Percentiles rank a stretch among this genome's conserved stretches.
Conservation (phyloP, 2,113 vertebrate genomes). For the Isichthys henryi region DNA sequence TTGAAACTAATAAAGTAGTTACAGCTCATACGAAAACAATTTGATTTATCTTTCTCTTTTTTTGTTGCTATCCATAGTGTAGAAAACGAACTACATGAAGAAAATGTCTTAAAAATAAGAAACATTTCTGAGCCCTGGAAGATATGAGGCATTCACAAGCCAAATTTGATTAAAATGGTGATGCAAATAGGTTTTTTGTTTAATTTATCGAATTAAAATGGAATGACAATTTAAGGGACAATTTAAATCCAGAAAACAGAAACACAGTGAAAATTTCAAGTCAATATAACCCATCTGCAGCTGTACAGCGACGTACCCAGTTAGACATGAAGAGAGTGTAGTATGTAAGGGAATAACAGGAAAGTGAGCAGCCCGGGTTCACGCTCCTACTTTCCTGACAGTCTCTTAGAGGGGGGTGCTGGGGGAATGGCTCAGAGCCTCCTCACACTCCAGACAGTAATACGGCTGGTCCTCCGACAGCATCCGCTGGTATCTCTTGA, state of each 20-base stretch:
- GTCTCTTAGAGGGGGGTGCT: not conserved
- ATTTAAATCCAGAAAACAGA: not conserved
- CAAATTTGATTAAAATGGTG: not conserved
- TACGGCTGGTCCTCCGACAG: conserved; percentile 14
- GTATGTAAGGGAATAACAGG: not conserved
- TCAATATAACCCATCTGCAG: not conserved
- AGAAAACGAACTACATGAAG: not conserved
- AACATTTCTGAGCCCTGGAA: not conserved
- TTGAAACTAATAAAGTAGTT: not conserved
- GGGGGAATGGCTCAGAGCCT: not conserved
- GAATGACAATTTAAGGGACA: not conserved
- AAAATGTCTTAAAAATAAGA: not conserved
- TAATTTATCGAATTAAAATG: not conserved
- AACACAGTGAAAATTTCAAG: not conserved
- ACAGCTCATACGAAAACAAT: not conserved
- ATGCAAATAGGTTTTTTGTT: not conserved
- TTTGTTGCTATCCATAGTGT: not conserved
- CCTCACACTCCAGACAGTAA: conserved; percentile 11
- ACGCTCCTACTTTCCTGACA: not conserved
- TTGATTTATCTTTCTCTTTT: not conserved
- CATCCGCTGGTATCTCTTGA: conserved; percentile 5
- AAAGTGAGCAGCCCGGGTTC: not conserved
- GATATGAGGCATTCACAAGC: not conserved
- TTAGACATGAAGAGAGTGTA: not conserved
- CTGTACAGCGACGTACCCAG: not conserved